Evolutionary conservation across 2,797 vertebrate genomes (phyloP).

Genomic region (Myotis myotis): DNA sequence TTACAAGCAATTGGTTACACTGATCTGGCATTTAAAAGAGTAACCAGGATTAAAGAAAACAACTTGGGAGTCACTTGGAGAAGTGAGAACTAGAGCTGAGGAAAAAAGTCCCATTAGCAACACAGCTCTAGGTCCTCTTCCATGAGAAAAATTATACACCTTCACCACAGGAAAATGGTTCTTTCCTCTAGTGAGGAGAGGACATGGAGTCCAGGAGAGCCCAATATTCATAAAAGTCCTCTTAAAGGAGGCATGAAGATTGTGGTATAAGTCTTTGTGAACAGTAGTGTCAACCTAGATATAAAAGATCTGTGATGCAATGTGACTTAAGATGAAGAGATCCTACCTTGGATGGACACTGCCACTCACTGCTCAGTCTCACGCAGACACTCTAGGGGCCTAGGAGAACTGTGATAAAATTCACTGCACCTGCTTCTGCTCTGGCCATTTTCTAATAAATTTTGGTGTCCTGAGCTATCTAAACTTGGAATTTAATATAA

Average conservation of each 20-base stretch:
- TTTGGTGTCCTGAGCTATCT: not conserved
- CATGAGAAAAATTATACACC: not conserved
- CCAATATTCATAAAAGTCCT: not conserved
- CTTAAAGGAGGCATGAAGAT: not conserved
- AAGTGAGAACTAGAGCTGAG: not conserved
- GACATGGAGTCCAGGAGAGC: not conserved
- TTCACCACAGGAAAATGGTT: not conserved
- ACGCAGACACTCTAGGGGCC: not conserved
- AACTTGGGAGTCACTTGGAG: not conserved
- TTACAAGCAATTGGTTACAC: not conserved
- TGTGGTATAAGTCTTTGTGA: not conserved
- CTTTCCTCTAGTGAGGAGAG: not conserved
- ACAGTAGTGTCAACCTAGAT: not conserved
- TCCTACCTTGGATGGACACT: not conserved
- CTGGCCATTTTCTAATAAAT: not conserved
- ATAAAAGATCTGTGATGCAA: not conserved
- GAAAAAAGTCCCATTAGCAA: not conserved
- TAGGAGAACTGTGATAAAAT: not conserved
- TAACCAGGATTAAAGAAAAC: constrained; percentile 11
- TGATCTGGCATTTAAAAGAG: not conserved
- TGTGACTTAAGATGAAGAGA: not conserved
- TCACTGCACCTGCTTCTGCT: not conserved
- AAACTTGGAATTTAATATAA: not conserved
- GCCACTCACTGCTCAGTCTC: not conserved
- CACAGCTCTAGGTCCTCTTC: not conserved